Percentiles rank a stretch among this genome's conserved stretches.
Conservation (phyloP, 1,140 invertebrate species). For the Drosophila tsacasi region DNA sequence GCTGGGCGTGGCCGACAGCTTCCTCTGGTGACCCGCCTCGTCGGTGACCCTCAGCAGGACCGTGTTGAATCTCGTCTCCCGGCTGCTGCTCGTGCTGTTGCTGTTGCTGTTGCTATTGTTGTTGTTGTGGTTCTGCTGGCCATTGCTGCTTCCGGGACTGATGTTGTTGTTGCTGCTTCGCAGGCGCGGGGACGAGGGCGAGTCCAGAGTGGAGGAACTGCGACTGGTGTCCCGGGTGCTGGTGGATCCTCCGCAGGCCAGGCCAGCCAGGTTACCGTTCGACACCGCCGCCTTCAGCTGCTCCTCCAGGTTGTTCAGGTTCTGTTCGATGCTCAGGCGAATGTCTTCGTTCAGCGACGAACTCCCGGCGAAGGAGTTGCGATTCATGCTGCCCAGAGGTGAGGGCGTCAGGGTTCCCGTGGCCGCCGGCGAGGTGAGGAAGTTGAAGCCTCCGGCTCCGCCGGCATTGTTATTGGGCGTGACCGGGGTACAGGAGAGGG, state of each 20-base stretch:
- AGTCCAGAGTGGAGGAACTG: slow-evolving; percentile 77
- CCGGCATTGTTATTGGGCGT: slow-evolving; percentile 70
- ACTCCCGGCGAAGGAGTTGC: slow-evolving; percentile 80
- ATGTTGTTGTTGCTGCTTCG: slow-evolving; percentile 67
- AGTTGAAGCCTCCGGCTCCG: slow-evolving; percentile 68
- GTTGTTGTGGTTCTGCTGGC: slow-evolving; percentile 39
- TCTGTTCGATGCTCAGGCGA: slow-evolving; percentile 81
- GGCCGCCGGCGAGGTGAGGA: slow-evolving; percentile 66
- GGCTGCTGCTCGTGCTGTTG: slow-evolving; percentile 55
- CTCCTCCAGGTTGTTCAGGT: slow-evolving; percentile 79
- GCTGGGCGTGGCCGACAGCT: slow-evolving; percentile 83
- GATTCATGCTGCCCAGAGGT: slow-evolving; percentile 74
- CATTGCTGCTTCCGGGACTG: slow-evolving; percentile 58
- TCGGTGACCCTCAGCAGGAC: slow-evolving; percentile 80
- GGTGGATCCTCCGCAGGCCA: slow-evolving; percentile 68
- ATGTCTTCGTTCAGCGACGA: slow-evolving; percentile 66
- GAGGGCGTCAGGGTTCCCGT: slow-evolving; percentile 68
- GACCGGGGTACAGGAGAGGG: slow-evolving; percentile 74
- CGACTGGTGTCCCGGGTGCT: slow-evolving; percentile 74
- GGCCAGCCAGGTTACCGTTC: slow-evolving; percentile 74
- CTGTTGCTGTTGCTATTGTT: slow-evolving; percentile 34
- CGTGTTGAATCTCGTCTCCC: slow-evolving; percentile 64
- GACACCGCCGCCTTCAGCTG: slow-evolving; percentile 88
- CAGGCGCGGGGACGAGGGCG: slow-evolving; percentile 70
- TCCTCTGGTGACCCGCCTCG: slow-evolving; percentile 80